These are phyloP conservation scores for Sarcoramphus papa DNA, from an alignment of 2,797 vertebrate genomes.

Conservation along the genomic window DNA sequence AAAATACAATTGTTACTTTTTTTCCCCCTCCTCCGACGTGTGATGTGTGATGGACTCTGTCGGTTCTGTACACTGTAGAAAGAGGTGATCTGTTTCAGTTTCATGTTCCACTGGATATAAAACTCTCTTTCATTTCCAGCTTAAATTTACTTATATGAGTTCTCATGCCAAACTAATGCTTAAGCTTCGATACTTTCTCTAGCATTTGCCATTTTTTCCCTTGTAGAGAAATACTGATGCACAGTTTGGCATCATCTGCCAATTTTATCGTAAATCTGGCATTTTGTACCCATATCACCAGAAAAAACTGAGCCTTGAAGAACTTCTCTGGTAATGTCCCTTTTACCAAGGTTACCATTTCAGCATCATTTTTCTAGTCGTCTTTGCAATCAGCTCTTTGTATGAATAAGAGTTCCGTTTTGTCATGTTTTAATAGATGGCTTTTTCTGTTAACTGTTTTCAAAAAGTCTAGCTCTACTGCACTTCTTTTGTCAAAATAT, in stretches of 20 bases:
- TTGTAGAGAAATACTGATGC: not conserved
- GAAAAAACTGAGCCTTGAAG: not conserved
- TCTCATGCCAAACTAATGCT: not conserved
- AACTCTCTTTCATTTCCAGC: not conserved
- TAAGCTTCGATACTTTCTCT: not conserved
- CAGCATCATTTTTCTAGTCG: not conserved
- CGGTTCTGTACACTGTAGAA: not conserved
- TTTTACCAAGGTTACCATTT: not conserved
- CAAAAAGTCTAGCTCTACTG: not conserved
- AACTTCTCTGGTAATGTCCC: not conserved
- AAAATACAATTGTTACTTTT: not conserved
- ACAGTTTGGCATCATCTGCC: not conserved
- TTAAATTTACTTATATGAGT: not conserved
- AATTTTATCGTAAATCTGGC: not conserved
- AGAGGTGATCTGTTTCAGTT: not conserved
- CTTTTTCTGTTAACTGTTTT: not conserved
- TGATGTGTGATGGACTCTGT: rapidly evolving
- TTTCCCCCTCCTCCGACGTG: rapidly evolving
- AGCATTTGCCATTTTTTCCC: not conserved
- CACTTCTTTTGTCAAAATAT: not conserved
- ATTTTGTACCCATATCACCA: not conserved
- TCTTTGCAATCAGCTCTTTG: not conserved
- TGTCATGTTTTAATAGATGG: not conserved
- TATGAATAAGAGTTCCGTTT: not conserved
- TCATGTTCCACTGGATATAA: not conserved